Evolutionary conservation across 2,113 vertebrate genomes (phyloP).

Genomic region (Ellobius talpinus): DNA sequence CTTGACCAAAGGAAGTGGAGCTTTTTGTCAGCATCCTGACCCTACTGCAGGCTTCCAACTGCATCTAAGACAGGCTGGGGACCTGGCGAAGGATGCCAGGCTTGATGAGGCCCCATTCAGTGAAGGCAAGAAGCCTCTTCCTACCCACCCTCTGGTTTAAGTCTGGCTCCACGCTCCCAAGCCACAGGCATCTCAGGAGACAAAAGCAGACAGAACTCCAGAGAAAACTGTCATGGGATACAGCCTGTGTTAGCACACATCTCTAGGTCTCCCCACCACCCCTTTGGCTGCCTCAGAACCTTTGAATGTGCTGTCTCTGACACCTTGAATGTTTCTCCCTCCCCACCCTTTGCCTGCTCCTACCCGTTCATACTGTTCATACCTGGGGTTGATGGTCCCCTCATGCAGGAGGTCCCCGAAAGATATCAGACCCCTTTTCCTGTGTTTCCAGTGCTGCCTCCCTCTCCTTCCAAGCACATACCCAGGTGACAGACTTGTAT

Average conservation of each 20-base stretch:
- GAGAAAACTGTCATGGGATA: not conserved
- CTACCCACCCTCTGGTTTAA: no score
- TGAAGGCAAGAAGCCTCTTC: no score
- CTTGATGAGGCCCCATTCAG: accelerated
- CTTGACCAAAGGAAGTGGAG: not conserved
- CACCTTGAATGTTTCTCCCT: accelerated
- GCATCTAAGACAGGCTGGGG: not conserved
- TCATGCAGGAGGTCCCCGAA: not conserved
- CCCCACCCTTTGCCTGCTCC: not conserved
- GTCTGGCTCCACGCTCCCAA: not conserved
- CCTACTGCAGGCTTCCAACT: not conserved
- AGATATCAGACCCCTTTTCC: not conserved
- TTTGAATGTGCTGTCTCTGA: not conserved
- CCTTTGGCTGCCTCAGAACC: not conserved
- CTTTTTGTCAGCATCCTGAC: not conserved
- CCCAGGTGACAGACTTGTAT: accelerated
- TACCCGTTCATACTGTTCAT: not conserved
- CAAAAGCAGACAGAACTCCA: not conserved
- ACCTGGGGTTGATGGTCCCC: not conserved
- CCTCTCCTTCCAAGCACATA: not conserved
- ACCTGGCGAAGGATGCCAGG: not conserved
- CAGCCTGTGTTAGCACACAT: not conserved
- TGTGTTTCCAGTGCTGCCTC: accelerated
- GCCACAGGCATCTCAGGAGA: not conserved
- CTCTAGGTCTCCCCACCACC: accelerated